A percentile compares a stretch with the other conserved stretches of the same genome.
These are phyloP conservation scores for Dinothrombium tinctorium DNA, from an alignment of 1,140 invertebrate species.

Conservation along the genomic window DNA sequence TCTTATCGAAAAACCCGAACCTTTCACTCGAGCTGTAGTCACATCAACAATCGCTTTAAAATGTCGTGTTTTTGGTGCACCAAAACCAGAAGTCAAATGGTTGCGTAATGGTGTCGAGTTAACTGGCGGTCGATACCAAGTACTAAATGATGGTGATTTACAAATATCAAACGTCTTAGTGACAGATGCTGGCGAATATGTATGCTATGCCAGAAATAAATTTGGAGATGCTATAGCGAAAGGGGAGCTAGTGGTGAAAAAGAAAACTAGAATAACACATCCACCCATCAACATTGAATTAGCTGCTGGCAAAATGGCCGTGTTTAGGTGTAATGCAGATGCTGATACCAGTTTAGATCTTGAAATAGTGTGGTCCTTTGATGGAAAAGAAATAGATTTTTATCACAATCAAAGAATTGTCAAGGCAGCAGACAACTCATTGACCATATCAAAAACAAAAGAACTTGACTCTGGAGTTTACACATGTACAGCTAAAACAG, in stretches of 20 bases:
- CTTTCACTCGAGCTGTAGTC: constrained; percentile 40
- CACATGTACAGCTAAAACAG: constrained; percentile 78
- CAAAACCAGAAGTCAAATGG: constrained; percentile 84
- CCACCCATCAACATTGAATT: constrained; percentile 73
- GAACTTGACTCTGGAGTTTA: constrained; percentile 84
- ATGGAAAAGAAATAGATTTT: constrained; percentile 62
- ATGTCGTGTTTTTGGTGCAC: constrained; percentile 85
- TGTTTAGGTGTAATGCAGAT: constrained; percentile 76
- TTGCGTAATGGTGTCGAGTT: constrained; percentile 49
- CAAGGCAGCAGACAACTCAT: constrained; percentile 47
- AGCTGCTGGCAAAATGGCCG: constrained; percentile 58
- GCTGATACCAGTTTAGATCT: constrained; percentile 51
- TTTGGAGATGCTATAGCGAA: constrained; percentile 51
- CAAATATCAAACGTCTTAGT: constrained; percentile 56
- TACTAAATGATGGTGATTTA: constrained; percentile 50
- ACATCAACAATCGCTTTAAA: constrained; percentile 52
- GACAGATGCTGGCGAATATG: constrained; percentile 63
- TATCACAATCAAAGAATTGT: constrained; percentile 43
- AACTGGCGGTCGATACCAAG: constrained; percentile 54
- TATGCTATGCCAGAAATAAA: constrained; percentile 76
- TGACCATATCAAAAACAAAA: constrained; percentile 76
- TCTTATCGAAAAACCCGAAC: constrained; percentile 54
- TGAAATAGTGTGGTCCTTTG: constrained; percentile 63
- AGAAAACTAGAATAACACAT: constrained; percentile 55
- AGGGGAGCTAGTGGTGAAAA: constrained; percentile 54